phyloP scores from a whole-genome alignment of 2,113 vertebrate species.

The Globicephala melas region DNA sequence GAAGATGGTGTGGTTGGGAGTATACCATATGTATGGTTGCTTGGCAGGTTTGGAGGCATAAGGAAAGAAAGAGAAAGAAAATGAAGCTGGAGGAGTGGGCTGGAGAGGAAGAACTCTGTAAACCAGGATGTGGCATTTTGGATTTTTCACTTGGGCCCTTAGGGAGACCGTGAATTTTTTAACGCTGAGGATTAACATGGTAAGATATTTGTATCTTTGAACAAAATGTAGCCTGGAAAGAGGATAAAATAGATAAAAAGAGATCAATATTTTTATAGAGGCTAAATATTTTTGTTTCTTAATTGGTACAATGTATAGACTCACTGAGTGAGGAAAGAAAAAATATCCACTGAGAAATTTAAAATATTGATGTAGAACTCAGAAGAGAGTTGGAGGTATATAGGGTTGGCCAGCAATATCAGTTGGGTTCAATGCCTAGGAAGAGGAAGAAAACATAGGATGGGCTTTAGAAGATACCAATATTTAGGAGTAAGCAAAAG shows the following conservation, averaged over 20 bases:
- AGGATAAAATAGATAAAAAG: neutral
- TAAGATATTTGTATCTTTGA: neutral
- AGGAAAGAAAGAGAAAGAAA: neutral
- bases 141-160: neutral
- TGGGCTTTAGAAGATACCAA: neutral
- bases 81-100: neutral
- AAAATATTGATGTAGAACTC: neutral
- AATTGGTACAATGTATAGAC: neutral
- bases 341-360: neutral
- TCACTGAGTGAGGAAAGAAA: neutral
- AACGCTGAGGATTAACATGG: neutral
- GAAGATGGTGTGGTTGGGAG: neutral
- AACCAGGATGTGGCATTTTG: neutral
- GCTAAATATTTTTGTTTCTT: neutral
- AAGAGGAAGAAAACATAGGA: neutral
- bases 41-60: neutral
- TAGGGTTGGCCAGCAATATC: neutral
- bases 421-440: neutral
- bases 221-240: neutral
- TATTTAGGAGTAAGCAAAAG: neutral
- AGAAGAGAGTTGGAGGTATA: neutral
- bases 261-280: neutral
- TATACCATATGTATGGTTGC: neutral
- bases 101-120: neutral
- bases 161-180: neutral